These are phyloP conservation scores for Pachyramphus minor DNA, from an alignment of 2,113 vertebrate species.

Conservation along the genomic window DNA sequence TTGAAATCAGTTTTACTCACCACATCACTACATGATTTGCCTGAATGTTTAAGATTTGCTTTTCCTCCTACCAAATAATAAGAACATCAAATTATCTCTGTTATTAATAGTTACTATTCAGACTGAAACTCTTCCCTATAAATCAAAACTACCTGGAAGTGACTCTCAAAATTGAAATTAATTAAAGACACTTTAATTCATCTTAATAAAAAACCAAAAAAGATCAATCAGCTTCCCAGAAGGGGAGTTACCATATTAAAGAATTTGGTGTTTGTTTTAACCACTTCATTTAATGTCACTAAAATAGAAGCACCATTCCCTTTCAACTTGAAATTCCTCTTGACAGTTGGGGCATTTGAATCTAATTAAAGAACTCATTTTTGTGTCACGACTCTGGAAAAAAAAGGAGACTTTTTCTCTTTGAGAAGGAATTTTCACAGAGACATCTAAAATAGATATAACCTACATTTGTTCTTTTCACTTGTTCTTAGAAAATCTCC, in stretches of 20 bases:
- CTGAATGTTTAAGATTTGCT: neutral
- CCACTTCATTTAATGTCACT: neutral
- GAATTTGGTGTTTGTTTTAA: neutral
- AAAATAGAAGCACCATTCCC: neutral
- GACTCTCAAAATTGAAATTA: neutral
- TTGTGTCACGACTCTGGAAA: neutral
- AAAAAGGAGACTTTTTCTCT: neutral
- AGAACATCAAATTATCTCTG: neutral
- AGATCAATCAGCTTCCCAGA: neutral
- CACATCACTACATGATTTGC: neutral
- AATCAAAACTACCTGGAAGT: slow-evolving; percentile 4
- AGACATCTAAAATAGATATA: neutral
- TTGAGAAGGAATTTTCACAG: neutral
- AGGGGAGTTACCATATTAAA: neutral
- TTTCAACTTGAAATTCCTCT: slow-evolving; percentile 2
- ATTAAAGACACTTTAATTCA: slow-evolving; percentile 1
- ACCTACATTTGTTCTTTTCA: neutral
- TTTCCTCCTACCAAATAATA: neutral
- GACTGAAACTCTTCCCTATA: neutral
- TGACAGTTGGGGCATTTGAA: neutral
- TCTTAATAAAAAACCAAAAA: neutral
- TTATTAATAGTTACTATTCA: neutral
- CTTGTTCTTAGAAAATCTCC: neutral
- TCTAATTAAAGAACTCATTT: neutral
- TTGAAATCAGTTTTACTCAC: neutral